Evolutionary conservation across 2,113 vertebrate species (phyloP).

Genomic region (Mirounga angustirostris): DNA sequence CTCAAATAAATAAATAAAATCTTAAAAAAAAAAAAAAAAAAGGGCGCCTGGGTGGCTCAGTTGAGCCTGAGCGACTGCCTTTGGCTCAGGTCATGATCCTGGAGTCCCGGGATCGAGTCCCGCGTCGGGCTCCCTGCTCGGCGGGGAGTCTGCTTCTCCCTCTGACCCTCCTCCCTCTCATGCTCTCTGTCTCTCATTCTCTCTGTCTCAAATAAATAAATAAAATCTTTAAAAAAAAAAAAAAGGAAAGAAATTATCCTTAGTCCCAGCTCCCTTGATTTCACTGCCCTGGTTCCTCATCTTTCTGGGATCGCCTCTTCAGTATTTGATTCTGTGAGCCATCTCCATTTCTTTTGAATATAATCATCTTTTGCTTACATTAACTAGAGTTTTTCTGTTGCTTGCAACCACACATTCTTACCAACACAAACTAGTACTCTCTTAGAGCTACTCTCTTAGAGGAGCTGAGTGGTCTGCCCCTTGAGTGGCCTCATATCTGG

Average conservation of each 20-base stretch:
- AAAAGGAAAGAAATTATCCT: not conserved
- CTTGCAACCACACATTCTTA: constrained; percentile 14
- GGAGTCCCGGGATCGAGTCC: too few relatives aligned
- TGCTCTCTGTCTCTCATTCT: too few relatives aligned
- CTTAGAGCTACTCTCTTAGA: not conserved
- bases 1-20: not conserved
- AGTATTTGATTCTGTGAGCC: not conserved
- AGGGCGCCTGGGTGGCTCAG: too few relatives aligned
- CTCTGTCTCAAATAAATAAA: not conserved
- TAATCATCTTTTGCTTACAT: not conserved
- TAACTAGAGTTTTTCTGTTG: constrained; percentile 48
- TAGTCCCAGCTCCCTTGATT: not conserved
- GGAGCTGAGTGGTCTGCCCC: not conserved
- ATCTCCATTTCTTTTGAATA: constrained; percentile 14
- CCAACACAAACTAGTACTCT: not conserved
- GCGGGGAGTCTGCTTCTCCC: too few relatives aligned
- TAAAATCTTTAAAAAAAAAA: not conserved
- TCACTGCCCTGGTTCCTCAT: not conserved
- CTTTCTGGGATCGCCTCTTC: not conserved
- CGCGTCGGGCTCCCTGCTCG: too few relatives aligned
- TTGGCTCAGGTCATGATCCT: too few relatives aligned
- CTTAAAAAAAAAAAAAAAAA: not conserved
- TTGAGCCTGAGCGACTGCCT: too few relatives aligned
- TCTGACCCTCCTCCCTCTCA: too few relatives aligned
- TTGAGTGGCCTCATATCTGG: not conserved